Conservation (phyloP, 1,140 invertebrate species). For the Hyles euphorbiae region DNA sequence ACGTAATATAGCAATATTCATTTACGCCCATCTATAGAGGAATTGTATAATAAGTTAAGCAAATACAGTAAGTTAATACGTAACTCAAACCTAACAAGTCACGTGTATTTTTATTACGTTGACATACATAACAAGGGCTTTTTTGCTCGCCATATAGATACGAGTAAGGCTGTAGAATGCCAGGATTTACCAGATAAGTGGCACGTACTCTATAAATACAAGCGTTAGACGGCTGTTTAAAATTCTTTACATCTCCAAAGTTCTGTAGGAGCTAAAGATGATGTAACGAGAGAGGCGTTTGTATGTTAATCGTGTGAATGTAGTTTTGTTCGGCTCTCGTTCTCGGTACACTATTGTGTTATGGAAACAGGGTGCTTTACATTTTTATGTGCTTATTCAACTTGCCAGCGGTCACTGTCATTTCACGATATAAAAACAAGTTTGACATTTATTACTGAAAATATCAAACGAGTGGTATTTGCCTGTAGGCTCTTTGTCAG, state of each 20-base stretch:
- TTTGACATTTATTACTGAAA: neutral
- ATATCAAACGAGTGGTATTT: too few species aligned
- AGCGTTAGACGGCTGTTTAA: slow-evolving; percentile 12
- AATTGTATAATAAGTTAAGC: too few species aligned
- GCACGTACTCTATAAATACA: slow-evolving; percentile 19
- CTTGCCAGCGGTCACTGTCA: neutral
- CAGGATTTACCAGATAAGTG: too few species aligned
- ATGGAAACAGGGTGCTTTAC: slow-evolving; percentile 7
- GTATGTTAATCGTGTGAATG: slow-evolving; percentile 23
- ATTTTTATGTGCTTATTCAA: slow-evolving; percentile 4
- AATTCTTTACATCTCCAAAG: slow-evolving; percentile 16
- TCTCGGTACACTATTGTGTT: slow-evolving; percentile 7
- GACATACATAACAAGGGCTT: too few species aligned
- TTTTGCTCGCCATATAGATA: too few species aligned
- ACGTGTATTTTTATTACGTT: too few species aligned
- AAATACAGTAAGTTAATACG: too few species aligned
- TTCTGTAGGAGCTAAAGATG: slow-evolving; percentile 21
- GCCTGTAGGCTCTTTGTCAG: too few species aligned
- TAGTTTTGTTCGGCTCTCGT: slow-evolving; percentile 1
- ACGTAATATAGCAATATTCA: too few species aligned
- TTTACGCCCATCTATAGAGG: too few species aligned
- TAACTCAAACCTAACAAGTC: too few species aligned
- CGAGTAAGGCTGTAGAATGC: too few species aligned
- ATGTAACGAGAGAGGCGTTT: slow-evolving; percentile 18
- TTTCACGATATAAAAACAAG: neutral